Evolutionary conservation across 2,888 invertebrate genomes (phyloP).

Genomic region (Didymodactylos carnosus): DNA sequence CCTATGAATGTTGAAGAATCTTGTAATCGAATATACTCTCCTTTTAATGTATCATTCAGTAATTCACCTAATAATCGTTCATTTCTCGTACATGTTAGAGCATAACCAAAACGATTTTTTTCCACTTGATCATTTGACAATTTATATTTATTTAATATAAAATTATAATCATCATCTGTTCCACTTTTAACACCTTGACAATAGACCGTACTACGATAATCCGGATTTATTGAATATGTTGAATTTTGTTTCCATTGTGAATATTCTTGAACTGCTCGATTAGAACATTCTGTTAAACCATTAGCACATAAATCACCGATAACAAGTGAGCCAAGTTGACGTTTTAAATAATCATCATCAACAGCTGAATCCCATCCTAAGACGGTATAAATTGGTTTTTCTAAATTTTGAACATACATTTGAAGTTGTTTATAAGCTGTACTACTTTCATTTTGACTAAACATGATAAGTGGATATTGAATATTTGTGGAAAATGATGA

Average conservation of each 20-base stretch:
- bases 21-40: not conserved
- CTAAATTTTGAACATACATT: conserved; percentile 3
- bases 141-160: not conserved
- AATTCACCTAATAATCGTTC: not conserved
- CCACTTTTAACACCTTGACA: not conserved
- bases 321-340: not conserved
- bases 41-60: not conserved
- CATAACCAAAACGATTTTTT: not conserved
- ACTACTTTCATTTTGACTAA: not conserved
- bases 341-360: not conserved
- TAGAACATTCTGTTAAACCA: not conserved
- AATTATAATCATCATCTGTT: not conserved
- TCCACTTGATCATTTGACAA: not conserved
- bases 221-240: not conserved
- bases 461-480: not conserved
- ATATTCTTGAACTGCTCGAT: not conserved
- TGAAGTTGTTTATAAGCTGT: not conserved
- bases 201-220: not conserved
- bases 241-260: not conserved
- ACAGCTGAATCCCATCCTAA: not conserved
- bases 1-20: not conserved
- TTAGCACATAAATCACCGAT: not conserved
- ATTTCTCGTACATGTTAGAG: not conserved
- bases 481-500: not conserved
- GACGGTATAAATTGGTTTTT: not conserved